These are phyloP conservation scores for Eurystomus gularis DNA, from an alignment of 2,113 vertebrate species.

Conservation along the genomic window DNA sequence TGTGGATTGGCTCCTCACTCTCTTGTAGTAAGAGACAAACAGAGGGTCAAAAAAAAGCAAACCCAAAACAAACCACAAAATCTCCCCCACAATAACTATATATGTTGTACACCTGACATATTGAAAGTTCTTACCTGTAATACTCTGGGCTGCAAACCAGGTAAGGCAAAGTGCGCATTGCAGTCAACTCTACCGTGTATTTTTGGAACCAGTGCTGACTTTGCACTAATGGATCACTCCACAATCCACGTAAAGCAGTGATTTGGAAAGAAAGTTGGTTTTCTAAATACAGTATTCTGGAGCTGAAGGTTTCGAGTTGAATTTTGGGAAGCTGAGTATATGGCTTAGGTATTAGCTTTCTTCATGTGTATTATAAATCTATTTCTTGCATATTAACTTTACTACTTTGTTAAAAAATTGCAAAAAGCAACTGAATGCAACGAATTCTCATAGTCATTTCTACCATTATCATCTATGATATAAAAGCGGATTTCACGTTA, in stretches of 20 bases:
- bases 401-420: neutral
- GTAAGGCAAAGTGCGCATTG: neutral
- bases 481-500: neutral
- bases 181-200: neutral
- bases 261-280: neutral
- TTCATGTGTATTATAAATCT: neutral
- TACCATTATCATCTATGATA: neutral
- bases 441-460: neutral
- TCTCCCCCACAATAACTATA: no score
- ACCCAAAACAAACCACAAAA: neutral
- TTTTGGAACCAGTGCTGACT: neutral
- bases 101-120: neutral
- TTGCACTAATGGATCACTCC: neutral
- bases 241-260: neutral
- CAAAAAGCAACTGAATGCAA: neutral
- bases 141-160: neutral
- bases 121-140: neutral
- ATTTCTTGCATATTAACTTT: neutral
- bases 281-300: neutral
- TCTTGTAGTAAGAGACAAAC: neutral
- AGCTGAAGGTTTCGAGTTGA: neutral
- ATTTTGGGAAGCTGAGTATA: neutral
- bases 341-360: neutral
- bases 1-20: neutral
- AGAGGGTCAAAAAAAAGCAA: neutral